These are phyloP conservation scores for Cervus canadensis DNA, from an alignment of 2,113 vertebrate species.

Conservation along the genomic window DNA sequence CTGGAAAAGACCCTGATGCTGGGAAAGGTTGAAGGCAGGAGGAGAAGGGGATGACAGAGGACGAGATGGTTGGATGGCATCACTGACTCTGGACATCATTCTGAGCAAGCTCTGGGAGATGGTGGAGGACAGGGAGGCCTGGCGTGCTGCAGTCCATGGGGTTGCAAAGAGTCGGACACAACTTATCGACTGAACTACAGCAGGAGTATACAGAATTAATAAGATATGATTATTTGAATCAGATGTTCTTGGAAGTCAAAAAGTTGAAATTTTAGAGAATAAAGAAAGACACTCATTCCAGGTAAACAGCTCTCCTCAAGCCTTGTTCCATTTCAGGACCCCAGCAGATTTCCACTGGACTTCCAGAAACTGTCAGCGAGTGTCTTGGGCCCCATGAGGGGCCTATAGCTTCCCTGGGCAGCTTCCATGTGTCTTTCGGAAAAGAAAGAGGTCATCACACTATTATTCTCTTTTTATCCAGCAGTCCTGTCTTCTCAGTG, in stretches of 20 bases:
- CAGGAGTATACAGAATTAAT: not conserved
- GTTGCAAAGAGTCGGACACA: rapidly evolving
- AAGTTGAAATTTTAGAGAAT: not conserved
- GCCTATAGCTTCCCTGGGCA: not conserved
- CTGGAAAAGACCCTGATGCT: not conserved
- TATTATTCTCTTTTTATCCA: not conserved
- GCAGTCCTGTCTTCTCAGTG: not conserved
- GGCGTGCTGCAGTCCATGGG: not conserved
- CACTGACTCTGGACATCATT: not conserved
- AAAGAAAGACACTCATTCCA: not conserved
- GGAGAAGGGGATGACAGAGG: not conserved
- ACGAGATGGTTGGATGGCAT: not conserved
- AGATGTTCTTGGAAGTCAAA: not conserved
- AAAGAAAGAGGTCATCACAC: not conserved
- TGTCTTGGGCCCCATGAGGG: not conserved
- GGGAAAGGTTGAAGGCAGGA: not conserved
- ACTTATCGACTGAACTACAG: not conserved
- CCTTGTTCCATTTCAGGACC: not conserved
- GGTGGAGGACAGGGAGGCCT: not conserved
- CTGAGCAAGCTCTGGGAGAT: not conserved
- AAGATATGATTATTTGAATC: not conserved
- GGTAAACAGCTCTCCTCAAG: not conserved
- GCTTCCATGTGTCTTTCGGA: not conserved
- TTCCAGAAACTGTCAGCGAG: not conserved
- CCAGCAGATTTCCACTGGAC: not conserved